Percentiles rank a stretch among this genome's conserved stretches.
These are phyloP conservation scores for Oophaga pumilio DNA, from an alignment of 2,113 vertebrate species.

Conservation along the genomic window DNA sequence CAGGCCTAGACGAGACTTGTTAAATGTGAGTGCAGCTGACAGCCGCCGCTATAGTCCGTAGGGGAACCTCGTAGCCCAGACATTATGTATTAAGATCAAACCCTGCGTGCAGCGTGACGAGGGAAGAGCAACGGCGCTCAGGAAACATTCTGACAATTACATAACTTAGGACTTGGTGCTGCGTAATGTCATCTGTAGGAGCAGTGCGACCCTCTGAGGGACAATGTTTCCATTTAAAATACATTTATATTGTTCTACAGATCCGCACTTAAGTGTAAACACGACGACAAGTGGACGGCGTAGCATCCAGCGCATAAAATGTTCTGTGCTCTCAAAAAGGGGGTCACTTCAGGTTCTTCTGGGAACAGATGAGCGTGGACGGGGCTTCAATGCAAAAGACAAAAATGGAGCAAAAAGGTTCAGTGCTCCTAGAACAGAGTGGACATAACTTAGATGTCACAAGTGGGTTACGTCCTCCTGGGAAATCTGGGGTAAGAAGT, in stretches of 20 bases:
- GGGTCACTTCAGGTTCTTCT: neutral
- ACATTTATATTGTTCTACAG: neutral
- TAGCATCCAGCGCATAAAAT: neutral
- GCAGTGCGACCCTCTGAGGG: neutral
- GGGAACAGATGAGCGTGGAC: too few species aligned
- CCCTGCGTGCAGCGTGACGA: neutral
- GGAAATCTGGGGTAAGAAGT: too few species aligned
- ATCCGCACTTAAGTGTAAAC: neutral
- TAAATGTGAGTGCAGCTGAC: slow-evolving; percentile 32
- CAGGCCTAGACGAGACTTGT: slow-evolving; percentile 5
- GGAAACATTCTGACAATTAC: neutral
- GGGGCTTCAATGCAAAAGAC: neutral
- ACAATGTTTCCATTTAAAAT: neutral
- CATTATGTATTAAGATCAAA: slow-evolving; percentile 42
- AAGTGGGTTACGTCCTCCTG: too few species aligned
- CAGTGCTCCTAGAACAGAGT: neutral
- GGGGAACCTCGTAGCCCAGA: slow-evolving; percentile 30
- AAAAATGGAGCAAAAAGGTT: neutral
- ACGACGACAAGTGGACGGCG: neutral
- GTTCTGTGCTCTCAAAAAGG: neutral
- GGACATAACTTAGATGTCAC: neutral
- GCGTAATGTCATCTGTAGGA: neutral
- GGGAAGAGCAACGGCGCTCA: neutral
- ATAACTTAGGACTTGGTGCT: neutral
- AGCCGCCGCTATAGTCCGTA: neutral